Evolutionary conservation across 2,888 invertebrate species (phyloP), one percentile per base, ranked within the genome.

Genomic region (Polymixis flavicincta): DNA sequence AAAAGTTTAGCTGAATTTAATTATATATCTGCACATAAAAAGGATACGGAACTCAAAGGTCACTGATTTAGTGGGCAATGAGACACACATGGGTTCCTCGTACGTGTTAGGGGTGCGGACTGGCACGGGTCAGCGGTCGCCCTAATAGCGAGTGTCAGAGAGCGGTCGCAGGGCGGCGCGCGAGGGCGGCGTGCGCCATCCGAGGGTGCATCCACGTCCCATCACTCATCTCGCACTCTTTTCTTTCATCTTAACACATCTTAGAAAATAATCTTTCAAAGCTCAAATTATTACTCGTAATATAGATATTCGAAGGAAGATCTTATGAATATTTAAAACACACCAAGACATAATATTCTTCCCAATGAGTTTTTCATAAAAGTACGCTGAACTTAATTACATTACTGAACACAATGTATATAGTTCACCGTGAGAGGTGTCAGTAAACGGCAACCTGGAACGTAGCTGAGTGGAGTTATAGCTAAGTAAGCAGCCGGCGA

Each of bases 41-140:
- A 88, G 85, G 84, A 89, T 85, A 88, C 85, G 86, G 83, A 88
- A 89, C 88, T 89, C 90, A 93, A 92, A 93, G 92, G 91, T 94
- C 93, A 92, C 89, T 90, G 91, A 93, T 92, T 93, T 92, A 91
- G 90, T 90, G 86, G 84, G 87, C 88, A 87, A 89, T 89, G 90
- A 85, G 89, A 89, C 84, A 90, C 89, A 90, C 90, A 89, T 87
- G 89, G 83, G 84, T 87, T 87, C 78, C 83, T 86, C 86, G 85
- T 85, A 81, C 83, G 85, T 87, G 85, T 89, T 89, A 90, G 89
- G 92, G 94, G 94, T 92, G 92, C 89, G 87, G 86, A 90, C 88
- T 87, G 89, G 89, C 90, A 92, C 89, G 94, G 95, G 93, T 94
- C 94, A 95, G 92, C 88, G 92, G 91, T 92, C 92, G 91, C 92